Percentiles rank a stretch among this genome's conserved stretches.
Conservation (phyloP, 2,113 vertebrate species). For the Gymnogyps californianus region DNA sequence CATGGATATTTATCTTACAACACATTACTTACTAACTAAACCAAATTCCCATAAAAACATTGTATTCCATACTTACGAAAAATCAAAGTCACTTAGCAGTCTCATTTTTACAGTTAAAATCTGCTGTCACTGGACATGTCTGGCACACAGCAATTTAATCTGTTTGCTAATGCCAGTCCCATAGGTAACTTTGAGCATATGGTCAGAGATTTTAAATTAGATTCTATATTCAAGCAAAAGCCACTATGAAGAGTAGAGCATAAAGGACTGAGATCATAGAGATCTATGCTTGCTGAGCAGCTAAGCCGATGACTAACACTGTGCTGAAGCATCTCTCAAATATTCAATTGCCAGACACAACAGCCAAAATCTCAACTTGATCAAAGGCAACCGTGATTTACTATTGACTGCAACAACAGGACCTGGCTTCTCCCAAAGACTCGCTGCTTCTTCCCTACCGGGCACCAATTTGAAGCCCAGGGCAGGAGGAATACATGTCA, state of each 20-base stretch:
- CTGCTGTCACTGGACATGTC: background rate
- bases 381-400: background rate
- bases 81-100: background rate
- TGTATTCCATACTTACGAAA: background rate
- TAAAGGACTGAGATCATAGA: background rate
- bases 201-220: background rate
- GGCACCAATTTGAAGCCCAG: background rate
- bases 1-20: background rate
- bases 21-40: background rate
- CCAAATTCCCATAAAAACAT: background rate
- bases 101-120: background rate
- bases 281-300: background rate
- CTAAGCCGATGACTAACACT: background rate
- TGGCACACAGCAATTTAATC: background rate
- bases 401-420: background rate
- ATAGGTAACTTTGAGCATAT: background rate
- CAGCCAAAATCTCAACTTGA: background rate
- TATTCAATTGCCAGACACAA: background rate
- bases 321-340: background rate
- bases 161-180: background rate
- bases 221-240: background rate
- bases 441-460: background rate
- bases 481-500: background rate
- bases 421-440: background rate
- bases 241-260: background rate